phyloP scores from a whole-genome alignment of 1,140 invertebrate genomes.

The Homarus americanus region DNA sequence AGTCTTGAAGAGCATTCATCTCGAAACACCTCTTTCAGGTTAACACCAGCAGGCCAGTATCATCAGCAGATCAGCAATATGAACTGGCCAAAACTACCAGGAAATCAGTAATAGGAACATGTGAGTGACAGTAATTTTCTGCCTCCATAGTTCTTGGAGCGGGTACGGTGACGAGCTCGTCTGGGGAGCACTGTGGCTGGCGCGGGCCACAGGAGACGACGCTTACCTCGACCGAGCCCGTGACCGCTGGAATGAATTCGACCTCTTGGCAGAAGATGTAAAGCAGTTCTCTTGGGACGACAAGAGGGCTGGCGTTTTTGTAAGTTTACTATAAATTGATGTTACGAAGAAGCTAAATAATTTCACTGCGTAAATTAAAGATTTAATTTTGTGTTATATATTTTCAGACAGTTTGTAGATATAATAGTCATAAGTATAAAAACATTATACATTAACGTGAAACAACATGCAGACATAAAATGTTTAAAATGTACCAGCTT shows the following conservation, averaged over 20 bases:
- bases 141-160: conserved; percentile 72
- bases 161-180: conserved; percentile 74
- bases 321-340: conserved; percentile 71
- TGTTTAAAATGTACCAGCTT: too few relatives aligned
- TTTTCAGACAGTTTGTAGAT: too few relatives aligned
- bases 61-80: neutral
- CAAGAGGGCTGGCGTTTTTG: conserved; percentile 82
- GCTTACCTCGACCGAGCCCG: conserved; percentile 81
- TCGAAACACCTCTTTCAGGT: neutral
- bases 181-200: conserved; percentile 74
- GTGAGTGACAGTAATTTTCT: neutral
- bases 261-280: conserved; percentile 74
- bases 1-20: neutral
- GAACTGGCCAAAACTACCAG: neutral
- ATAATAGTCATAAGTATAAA: too few relatives aligned
- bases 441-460: too few relatives aligned
- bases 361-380: too few relatives aligned
- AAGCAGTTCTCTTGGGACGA: conserved; percentile 82
- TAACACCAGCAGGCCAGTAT: neutral
- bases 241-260: conserved; percentile 80
- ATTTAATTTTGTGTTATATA: too few relatives aligned
- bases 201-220: conserved; percentile 78
- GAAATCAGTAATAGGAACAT: too few relatives aligned
- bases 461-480: too few relatives aligned
- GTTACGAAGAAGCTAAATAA: neutral